phyloP scores from a whole-genome alignment of 2,113 vertebrate genomes.

The Ameiurus melas region DNA sequence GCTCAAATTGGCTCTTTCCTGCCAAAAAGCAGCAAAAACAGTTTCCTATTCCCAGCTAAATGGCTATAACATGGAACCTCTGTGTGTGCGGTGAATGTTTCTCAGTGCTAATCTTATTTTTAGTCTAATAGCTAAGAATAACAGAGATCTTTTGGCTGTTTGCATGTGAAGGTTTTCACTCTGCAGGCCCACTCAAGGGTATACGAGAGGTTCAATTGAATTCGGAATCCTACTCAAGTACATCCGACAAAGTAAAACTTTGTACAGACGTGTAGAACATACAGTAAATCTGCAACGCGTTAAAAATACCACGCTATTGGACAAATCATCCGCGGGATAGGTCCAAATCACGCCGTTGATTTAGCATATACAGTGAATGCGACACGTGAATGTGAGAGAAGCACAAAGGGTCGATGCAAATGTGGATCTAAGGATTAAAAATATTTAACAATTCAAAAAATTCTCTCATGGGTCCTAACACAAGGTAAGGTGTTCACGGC shows the following conservation, averaged over 20 bases:
- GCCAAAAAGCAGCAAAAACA: slow-evolving; percentile 1
- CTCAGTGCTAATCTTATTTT: background rate
- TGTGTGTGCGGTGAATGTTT: slow-evolving; percentile 1
- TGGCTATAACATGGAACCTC: background rate
- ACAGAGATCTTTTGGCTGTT: background rate
- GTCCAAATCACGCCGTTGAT: background rate
- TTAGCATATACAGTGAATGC: background rate
- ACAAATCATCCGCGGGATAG: background rate
- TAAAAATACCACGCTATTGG: background rate
- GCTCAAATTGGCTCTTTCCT: background rate
- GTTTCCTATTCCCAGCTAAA: slow-evolving; percentile 5
- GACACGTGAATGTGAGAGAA: background rate
- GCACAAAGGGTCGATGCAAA: background rate
- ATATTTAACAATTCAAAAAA: background rate
- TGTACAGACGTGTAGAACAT: background rate
- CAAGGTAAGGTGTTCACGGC: background rate
- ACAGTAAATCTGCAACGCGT: background rate
- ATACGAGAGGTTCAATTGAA: background rate
- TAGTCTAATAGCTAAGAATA: background rate
- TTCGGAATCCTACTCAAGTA: background rate
- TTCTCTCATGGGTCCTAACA: background rate
- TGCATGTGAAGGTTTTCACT: background rate
- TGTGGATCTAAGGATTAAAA: background rate
- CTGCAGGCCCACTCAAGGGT: background rate
- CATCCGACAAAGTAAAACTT: slow-evolving; percentile 4